A percentile compares a stretch with the other conserved stretches of the same genome.
phyloP scores from a whole-genome alignment of 2,113 vertebrate species.

The Pogona vitticeps region DNA sequence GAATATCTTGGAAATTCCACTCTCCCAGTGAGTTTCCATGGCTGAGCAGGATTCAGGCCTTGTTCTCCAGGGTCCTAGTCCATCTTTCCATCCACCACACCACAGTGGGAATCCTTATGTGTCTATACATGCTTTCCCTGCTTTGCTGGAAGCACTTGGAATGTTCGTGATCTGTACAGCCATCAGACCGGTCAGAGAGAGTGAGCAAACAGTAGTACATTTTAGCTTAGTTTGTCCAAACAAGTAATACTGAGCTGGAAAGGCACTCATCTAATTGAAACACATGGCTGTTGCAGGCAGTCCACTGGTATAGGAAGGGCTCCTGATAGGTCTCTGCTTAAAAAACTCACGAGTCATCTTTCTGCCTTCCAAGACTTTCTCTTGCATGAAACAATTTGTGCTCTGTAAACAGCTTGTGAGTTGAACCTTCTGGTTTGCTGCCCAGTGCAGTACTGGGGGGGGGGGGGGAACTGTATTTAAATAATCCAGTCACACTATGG shows the following conservation, averaged over 20 bases:
- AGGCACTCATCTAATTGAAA: not conserved
- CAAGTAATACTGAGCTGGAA: not conserved
- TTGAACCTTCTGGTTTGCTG: not conserved
- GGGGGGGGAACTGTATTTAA: not conserved
- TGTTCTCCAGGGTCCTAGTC: too few species aligned
- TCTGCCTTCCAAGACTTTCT: not conserved
- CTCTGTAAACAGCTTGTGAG: not conserved
- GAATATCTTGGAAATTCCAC: too few species aligned
- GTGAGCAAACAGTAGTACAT: not conserved
- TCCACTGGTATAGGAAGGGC: not conserved
- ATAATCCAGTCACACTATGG: not conserved
- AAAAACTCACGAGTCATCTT: not conserved
- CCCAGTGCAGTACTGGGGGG: not conserved
- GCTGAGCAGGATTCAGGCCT: too few species aligned
- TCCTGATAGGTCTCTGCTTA: not conserved
- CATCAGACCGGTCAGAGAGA: not conserved
- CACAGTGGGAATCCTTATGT: not conserved
- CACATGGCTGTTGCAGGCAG: not conserved
- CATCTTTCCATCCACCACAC: too few species aligned
- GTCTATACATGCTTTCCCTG: not conserved
- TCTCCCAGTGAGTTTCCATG: too few species aligned
- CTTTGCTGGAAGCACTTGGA: not conserved
- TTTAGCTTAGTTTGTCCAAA: not conserved
- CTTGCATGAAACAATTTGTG: not conserved
- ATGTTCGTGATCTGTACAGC: not conserved